Evolutionary conservation across 2,113 vertebrate species (phyloP).

Genomic region (Apodemus sylvaticus): DNA sequence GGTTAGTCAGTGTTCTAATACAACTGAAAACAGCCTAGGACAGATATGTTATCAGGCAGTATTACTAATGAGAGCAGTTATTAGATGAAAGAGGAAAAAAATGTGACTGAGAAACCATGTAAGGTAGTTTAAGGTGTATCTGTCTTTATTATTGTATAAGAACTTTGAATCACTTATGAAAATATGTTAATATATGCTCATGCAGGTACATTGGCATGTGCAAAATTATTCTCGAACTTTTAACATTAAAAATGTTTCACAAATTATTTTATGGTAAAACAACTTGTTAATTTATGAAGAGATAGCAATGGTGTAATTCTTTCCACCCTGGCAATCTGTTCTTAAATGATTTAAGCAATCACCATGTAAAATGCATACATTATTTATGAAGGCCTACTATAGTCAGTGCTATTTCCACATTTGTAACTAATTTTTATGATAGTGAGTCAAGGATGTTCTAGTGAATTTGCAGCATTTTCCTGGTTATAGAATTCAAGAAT

Average conservation of each 20-base stretch:
- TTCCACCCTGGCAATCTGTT: constrained; percentile 83
- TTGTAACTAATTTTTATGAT: constrained; percentile 76
- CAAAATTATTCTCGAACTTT: background rate
- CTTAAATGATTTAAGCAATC: constrained; percentile 86
- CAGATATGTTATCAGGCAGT: background rate
- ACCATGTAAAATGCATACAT: constrained; percentile 82
- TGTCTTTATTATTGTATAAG: background rate
- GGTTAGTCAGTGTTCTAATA: background rate
- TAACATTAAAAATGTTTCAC: constrained; percentile 25
- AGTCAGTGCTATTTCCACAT: constrained; percentile 78
- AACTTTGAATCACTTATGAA: background rate
- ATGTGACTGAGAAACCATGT: background rate
- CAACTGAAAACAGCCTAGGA: background rate
- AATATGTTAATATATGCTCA: background rate
- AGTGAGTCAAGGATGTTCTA: constrained; percentile 74
- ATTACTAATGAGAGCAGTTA: background rate
- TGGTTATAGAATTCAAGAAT: constrained; percentile 66
- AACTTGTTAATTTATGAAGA: constrained; percentile 74
- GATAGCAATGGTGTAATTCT: constrained; percentile 74
- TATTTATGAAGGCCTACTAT: constrained; percentile 85
- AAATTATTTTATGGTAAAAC: constrained; percentile 8
- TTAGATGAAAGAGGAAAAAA: background rate
- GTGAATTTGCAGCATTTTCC: constrained; percentile 67
- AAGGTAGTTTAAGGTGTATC: background rate
- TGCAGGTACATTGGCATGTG: background rate